Base-by-base conservation (phyloP, 1,140 invertebrate species). In the Pteromalus puparum region DNA sequence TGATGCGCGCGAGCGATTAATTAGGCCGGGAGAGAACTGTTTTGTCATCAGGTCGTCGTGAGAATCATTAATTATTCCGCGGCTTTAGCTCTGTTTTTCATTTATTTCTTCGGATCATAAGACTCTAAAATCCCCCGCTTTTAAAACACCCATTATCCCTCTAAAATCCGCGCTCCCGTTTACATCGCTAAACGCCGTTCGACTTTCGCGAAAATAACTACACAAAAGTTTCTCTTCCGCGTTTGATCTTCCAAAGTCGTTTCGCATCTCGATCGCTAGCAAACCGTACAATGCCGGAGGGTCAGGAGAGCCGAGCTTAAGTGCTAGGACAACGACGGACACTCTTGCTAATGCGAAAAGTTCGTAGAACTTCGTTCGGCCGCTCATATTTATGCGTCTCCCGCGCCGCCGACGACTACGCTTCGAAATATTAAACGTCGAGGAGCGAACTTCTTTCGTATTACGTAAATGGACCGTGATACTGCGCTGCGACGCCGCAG, bases 281-380 rank as follows among this genome's bases (percentile, higher is more conserved):
- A 1, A 53, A 1, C 7, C 10, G 10, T 42, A 42, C 42, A 30
- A n/a, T 70, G 26, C 18, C 21, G 53, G 53, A 5, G 53, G 53
- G 18, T 6, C 28, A 21, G 34, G 18, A 28, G 18, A 28, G 18
- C 18, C 46, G 10, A 10, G 28, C 42, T 30, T 46, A 42, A 42
- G 38, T 48, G 38, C 38, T 9, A 13, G 26, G 48, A 77, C 75
- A 53, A 18, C 75, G 26, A 12, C 28, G 48, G 34, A 79, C 77
- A 68, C 67, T 83, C 84, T 87, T 81, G 81, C 84, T 89, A 88
- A 89, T 88, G 83, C 67, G 86, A 88, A 89, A 89, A 18, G 46
- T 24, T 26, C 38, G 26, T 13, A 81, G 85, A 85, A 70, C 81
- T 74, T 24, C 24, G 24, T 42, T 30, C 21, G 34, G 30, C 18